Evolutionary conservation across 2,113 vertebrate genomes (phyloP).

Genomic region (Hippocampus zosterae): DNA sequence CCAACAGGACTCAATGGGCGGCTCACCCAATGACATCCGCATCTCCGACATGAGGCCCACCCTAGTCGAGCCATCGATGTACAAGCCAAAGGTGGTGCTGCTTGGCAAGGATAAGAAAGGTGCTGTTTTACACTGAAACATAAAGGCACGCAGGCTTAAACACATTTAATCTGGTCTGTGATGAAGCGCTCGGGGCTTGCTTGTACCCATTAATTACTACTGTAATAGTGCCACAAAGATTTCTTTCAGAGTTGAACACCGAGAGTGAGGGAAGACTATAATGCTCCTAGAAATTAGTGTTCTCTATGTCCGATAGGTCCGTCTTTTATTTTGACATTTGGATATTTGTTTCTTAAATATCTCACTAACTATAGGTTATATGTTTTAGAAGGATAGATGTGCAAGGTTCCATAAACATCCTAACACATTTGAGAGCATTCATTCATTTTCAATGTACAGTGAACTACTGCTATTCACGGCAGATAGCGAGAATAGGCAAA

Average conservation of each 20-base stretch:
- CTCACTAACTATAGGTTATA: neutral
- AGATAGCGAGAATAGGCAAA: no score
- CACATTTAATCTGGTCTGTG: slow-evolving; percentile 35
- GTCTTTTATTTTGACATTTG: neutral
- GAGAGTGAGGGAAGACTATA: slow-evolving; percentile 5
- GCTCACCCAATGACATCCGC: slow-evolving; percentile 93
- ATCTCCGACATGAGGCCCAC: slow-evolving; percentile 97
- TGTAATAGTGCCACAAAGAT: slow-evolving; percentile 27
- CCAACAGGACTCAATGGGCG: slow-evolving; percentile 89
- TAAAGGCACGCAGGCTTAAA: neutral
- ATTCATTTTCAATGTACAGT: no score
- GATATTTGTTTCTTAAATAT: no score
- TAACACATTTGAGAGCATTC: no score
- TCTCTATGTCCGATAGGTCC: neutral
- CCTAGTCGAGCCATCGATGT: slow-evolving; percentile 92
- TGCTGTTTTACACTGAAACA: slow-evolving; percentile 38
- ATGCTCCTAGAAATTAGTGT: slow-evolving; percentile 11
- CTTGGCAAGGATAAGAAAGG: slow-evolving; percentile 99
- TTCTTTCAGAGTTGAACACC: slow-evolving; percentile 29
- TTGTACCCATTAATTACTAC: slow-evolving; percentile 51
- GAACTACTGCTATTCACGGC: no score
- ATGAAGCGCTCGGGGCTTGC: slow-evolving; percentile 27
- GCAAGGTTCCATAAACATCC: no score
- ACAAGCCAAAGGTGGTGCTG: slow-evolving; percentile 96
- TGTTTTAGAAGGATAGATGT: no score